phyloP scores from a whole-genome alignment of 2,888 invertebrate genomes.

The Isoperla grammatica region DNA sequence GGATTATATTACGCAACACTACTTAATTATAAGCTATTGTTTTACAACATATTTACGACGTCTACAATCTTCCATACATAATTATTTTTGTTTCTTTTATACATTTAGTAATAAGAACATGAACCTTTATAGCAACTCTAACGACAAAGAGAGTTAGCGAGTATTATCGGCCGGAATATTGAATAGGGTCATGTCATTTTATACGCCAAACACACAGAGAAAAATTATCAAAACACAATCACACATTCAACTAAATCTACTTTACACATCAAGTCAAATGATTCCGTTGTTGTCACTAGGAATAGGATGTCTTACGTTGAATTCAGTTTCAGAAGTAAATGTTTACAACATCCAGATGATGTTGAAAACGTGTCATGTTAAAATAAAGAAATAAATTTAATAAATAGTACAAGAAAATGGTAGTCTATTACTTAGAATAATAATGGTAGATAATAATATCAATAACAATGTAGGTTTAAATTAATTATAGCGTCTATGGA shows the following conservation, averaged over 20 bases:
- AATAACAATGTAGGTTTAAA: background rate
- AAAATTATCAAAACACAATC: slow-evolving; percentile 7
- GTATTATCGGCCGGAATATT: slow-evolving; percentile 27
- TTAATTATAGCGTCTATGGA: background rate
- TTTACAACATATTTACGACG: slow-evolving; percentile 4
- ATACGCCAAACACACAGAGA: slow-evolving; percentile 19
- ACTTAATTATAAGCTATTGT: background rate
- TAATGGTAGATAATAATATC: background rate
- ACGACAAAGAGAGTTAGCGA: background rate
- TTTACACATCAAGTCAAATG: background rate
- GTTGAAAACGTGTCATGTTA: background rate
- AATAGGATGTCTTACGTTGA: slow-evolving; percentile 2
- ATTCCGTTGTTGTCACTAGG: background rate
- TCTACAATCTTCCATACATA: slow-evolving; percentile 6
- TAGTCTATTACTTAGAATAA: background rate
- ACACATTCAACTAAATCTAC: background rate
- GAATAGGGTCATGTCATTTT: slow-evolving; percentile 22
- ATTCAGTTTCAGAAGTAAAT: background rate
- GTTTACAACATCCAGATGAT: background rate
- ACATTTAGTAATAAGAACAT: background rate
- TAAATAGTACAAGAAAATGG: slow-evolving; percentile 9
- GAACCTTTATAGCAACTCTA: background rate
- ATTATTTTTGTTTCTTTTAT: background rate
- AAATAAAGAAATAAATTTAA: background rate
- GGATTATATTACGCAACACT: background rate